A percentile compares a stretch with the other conserved stretches of the same genome.
Evolutionary conservation across 2,888 invertebrate species (phyloP).

Genomic region (Lamellibrachia columna): DNA sequence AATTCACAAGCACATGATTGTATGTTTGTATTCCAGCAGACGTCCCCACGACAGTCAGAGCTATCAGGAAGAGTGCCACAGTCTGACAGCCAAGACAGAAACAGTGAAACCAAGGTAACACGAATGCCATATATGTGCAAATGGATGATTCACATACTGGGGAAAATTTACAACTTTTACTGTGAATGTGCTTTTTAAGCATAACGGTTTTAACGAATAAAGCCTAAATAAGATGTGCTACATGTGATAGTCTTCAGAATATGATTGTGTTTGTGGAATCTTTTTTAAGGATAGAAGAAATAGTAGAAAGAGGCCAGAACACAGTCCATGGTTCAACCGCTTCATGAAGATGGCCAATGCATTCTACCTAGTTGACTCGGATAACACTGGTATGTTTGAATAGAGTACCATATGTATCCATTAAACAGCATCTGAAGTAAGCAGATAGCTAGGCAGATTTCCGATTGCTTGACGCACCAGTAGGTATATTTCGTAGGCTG

Average conservation of each 20-base stretch:
- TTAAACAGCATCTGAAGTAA: neutral
- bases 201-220: neutral
- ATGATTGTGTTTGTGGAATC: neutral
- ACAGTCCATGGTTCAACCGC: neutral
- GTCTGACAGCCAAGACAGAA: neutral
- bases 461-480: no score
- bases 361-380: neutral
- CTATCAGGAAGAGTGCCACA: neutral
- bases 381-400: neutral
- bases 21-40: neutral
- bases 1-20: neutral
- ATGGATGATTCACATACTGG: neutral
- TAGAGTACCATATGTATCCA: neutral
- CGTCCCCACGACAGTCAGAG: neutral
- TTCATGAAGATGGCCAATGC: slow-evolving; percentile 11
- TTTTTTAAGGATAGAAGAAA: neutral
- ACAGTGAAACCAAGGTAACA: neutral
- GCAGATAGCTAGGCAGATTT: neutral
- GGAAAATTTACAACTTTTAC: neutral
- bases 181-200: neutral
- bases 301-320: neutral
- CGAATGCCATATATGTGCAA: neutral
- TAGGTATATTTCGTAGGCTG: no score
- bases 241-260: neutral
- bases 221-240: neutral